A percentile compares a stretch with the other conserved stretches of the same genome.
Evolutionary conservation across 2,113 vertebrate species (phyloP).

Genomic region (Tenrec ecaudatus): DNA sequence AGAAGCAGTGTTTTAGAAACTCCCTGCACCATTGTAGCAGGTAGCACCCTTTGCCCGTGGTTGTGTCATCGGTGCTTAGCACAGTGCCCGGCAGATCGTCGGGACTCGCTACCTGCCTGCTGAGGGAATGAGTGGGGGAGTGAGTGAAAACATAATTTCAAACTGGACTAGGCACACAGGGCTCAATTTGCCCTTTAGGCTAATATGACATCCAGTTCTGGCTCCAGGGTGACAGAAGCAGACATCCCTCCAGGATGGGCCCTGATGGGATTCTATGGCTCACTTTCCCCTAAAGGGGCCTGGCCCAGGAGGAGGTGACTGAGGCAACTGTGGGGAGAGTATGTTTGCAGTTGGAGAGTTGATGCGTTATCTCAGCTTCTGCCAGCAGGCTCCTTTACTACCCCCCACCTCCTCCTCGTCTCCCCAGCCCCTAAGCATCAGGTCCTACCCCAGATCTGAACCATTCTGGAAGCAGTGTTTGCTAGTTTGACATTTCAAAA

Average conservation of each 20-base stretch:
- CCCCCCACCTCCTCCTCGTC: slow-evolving; percentile 21
- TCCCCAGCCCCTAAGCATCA: slow-evolving; percentile 69
- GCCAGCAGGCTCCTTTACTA: slow-evolving; percentile 56
- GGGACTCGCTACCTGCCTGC: neutral
- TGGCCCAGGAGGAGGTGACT: neutral
- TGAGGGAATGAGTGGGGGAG: neutral
- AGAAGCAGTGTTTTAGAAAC: neutral
- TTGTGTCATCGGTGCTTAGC: too few relatives aligned
- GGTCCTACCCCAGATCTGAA: slow-evolving; percentile 72
- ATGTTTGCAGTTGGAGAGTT: neutral
- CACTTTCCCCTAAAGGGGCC: neutral
- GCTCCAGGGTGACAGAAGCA: neutral
- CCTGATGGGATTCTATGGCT: neutral
- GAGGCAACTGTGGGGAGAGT: neutral
- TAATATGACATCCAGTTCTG: slow-evolving; percentile 3
- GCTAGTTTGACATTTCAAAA: slow-evolving; percentile 82
- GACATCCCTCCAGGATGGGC: neutral
- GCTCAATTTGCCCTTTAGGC: slow-evolving; percentile 36
- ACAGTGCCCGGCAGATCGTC: neutral
- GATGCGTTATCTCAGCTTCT: slow-evolving; percentile 30
- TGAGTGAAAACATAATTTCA: slow-evolving; percentile 31
- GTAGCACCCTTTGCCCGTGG: neutral
- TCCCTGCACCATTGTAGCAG: neutral
- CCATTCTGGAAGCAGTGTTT: slow-evolving; percentile 77
- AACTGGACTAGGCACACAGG: neutral